Evolutionary conservation across 2,113 vertebrate species (phyloP).

Genomic region (Azemiops feae): DNA sequence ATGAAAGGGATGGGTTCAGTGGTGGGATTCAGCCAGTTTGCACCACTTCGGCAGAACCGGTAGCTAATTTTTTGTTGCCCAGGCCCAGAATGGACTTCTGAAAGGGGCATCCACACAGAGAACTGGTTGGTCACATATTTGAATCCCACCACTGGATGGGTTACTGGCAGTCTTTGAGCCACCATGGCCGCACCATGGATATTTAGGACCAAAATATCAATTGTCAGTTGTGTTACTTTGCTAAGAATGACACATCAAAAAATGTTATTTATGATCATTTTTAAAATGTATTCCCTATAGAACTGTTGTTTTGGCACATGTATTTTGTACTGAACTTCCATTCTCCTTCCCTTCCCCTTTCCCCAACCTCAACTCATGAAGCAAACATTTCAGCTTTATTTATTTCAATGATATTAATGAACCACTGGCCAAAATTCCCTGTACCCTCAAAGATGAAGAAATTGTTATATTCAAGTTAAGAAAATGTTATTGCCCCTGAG

Average conservation of each 20-base stretch:
- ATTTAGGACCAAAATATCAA: background rate
- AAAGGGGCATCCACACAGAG: too few species aligned
- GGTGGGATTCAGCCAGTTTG: too few species aligned
- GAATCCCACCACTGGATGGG: background rate
- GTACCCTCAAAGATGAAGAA: background rate
- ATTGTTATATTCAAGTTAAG: background rate
- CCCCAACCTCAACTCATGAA: background rate
- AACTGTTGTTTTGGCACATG: background rate
- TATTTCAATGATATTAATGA: background rate
- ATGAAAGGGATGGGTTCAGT: background rate
- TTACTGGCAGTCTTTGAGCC: background rate
- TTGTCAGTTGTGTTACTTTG: background rate
- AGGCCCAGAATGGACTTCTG: too few species aligned
- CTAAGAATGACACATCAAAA: background rate
- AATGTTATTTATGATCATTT: background rate
- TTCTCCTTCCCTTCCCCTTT: background rate
- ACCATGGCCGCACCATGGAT: background rate
- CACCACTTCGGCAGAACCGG: too few species aligned
- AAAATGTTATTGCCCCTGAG: background rate
- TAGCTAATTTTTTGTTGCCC: too few species aligned
- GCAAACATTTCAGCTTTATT: background rate
- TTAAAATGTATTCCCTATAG: background rate
- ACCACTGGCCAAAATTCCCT: background rate
- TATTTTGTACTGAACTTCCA: background rate
- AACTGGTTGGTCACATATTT: too few species aligned